Evolutionary conservation across 2,888 invertebrate genomes (phyloP).

Genomic region (Acronicta psi): DNA sequence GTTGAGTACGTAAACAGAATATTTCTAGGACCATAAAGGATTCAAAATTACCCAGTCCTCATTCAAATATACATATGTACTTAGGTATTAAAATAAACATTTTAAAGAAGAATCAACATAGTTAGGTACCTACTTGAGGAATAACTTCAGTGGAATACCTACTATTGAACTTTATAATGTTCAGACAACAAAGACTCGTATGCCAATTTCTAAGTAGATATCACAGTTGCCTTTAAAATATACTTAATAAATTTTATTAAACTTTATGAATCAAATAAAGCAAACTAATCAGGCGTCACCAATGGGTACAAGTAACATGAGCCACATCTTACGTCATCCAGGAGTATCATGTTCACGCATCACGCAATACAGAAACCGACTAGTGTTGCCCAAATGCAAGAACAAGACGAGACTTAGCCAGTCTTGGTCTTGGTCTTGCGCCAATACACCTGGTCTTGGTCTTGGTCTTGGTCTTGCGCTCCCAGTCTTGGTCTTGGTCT

Average conservation of each 20-base stretch:
- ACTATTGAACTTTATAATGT: not conserved
- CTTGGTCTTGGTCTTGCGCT: too few species aligned
- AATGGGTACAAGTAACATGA: constrained; percentile 26
- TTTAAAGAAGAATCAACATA: not conserved
- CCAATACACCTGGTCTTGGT: too few species aligned
- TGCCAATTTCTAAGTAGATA: too few species aligned
- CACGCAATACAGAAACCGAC: constrained; percentile 28
- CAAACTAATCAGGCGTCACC: constrained; percentile 14
- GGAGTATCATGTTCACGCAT: constrained; percentile 22
- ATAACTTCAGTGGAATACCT: too few species aligned
- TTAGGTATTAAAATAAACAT: constrained; percentile 1
- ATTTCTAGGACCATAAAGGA: not conserved
- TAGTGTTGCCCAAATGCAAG: too few species aligned
- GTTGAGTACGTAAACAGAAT: not conserved
- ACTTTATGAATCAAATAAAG: constrained; percentile 2
- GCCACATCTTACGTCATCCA: constrained; percentile 16
- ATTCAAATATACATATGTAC: too few species aligned
- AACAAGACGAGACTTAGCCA: too few species aligned
- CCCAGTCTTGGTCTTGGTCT: too few species aligned
- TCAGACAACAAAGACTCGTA: too few species aligned
- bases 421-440: too few species aligned
- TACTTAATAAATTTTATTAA: not conserved
- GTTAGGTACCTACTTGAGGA: too few species aligned
- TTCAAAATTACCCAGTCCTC: not conserved
- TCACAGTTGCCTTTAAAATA: not conserved